A percentile compares a stretch with the other conserved stretches of the same genome.
Evolutionary conservation across 1,140 invertebrate species (phyloP).

Genomic region (Zaprionus gabonicus): DNA sequence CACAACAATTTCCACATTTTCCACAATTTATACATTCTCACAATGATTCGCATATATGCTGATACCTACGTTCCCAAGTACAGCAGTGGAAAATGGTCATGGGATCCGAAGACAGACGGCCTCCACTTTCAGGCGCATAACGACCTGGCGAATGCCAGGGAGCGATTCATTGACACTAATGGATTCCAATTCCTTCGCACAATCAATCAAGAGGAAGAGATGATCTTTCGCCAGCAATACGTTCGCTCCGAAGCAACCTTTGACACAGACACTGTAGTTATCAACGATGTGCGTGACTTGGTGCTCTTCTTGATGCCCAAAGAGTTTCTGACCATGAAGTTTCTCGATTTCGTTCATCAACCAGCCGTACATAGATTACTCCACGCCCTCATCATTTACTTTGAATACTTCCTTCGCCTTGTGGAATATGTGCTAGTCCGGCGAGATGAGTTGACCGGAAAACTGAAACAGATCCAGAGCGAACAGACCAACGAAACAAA

Average conservation of each 20-base stretch:
- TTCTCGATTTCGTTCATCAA: constrained; percentile 70
- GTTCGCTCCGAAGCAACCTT: constrained; percentile 38
- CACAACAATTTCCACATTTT: neutral
- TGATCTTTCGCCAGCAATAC: constrained; percentile 72
- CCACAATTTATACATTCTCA: neutral
- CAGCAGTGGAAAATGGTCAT: constrained; percentile 71
- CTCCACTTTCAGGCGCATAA: constrained; percentile 60
- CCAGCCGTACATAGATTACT: constrained; percentile 64
- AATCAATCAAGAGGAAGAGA: constrained; percentile 74
- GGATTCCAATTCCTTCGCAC: constrained; percentile 62
- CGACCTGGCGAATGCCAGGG: constrained; percentile 46
- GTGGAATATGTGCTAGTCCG: constrained; percentile 77
- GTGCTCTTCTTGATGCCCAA: constrained; percentile 73
- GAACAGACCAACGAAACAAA: constrained; percentile 70
- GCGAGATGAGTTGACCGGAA: constrained; percentile 66
- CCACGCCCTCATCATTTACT: constrained; percentile 76
- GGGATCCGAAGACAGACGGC: constrained; percentile 54
- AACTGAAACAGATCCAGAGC: constrained; percentile 67
- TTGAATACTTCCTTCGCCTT: constrained; percentile 75
- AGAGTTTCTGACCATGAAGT: constrained; percentile 56
- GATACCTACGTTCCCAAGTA: constrained; percentile 67
- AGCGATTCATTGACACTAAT: constrained; percentile 63
- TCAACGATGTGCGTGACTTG: constrained; percentile 73
- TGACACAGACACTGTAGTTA: constrained; percentile 66
- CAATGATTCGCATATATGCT: constrained; percentile 60